phyloP scores from a whole-genome alignment of 2,797 vertebrate species.

The Huso huso region DNA sequence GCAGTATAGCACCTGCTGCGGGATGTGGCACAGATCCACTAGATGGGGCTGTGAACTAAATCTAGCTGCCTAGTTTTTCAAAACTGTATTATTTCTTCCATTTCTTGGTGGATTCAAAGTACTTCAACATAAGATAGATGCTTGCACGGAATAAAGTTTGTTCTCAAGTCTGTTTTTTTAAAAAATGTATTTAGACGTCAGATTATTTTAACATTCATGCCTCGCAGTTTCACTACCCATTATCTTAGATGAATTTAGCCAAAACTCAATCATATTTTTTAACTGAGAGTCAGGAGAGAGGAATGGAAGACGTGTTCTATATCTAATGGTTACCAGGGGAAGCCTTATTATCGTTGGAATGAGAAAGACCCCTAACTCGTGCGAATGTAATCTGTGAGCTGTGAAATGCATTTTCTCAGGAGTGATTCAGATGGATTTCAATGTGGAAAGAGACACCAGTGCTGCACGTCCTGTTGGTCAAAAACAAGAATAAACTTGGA shows the following conservation, averaged over 20 bases:
- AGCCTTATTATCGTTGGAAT: background rate
- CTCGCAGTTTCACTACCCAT: too few relatives aligned
- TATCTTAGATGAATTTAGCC: background rate
- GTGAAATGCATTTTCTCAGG: background rate
- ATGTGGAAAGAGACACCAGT: background rate
- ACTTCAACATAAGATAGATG: background rate
- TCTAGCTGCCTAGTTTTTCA: slow-evolving; percentile 15
- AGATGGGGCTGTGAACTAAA: slow-evolving; percentile 74
- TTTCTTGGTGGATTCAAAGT: background rate
- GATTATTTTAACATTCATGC: slow-evolving; percentile 26
- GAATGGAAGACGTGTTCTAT: background rate
- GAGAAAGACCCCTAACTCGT: background rate
- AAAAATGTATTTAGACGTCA: slow-evolving; percentile 29
- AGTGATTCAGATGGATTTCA: background rate
- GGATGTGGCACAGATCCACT: slow-evolving; percentile 31
- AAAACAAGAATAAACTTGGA: too few relatives aligned
- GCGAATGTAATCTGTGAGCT: background rate
- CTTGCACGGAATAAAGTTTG: background rate
- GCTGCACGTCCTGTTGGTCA: too few relatives aligned
- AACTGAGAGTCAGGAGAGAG: background rate
- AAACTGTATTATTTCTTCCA: background rate
- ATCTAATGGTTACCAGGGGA: background rate
- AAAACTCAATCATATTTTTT: background rate
- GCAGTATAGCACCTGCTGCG: accelerated
- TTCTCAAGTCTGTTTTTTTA: background rate